Conservation (phyloP, 2,888 invertebrate genomes). For the Drosophila pseudotalamancana region DNA sequence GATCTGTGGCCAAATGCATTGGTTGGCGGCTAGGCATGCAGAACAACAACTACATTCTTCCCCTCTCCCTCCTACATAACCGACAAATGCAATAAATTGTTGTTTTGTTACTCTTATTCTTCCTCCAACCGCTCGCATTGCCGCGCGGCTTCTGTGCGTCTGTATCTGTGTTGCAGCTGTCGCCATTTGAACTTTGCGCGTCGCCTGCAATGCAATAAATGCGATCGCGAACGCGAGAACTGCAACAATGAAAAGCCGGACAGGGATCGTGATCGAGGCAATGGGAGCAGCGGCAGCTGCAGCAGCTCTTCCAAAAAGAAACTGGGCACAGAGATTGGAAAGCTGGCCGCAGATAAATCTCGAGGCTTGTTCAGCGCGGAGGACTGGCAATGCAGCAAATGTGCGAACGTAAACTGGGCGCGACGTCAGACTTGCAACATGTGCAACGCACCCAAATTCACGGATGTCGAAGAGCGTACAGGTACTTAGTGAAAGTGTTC, state of each 20-base stretch:
- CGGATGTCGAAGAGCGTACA: constrained; percentile 93
- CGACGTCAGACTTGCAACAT: constrained; percentile 96
- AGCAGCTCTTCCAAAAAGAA: constrained; percentile 86
- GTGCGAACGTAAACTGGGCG: constrained; percentile 99
- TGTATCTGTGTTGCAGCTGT: constrained; percentile 85
- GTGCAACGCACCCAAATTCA: constrained; percentile 99
- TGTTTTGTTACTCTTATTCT: constrained; percentile 54
- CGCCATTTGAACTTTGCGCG: constrained; percentile 98
- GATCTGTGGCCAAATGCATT: constrained; percentile 25
- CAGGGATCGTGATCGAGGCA: constrained; percentile 53
- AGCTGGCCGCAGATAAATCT: constrained; percentile 98
- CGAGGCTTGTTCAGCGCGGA: constrained; percentile 93
- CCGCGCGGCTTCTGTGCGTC: constrained; percentile 35
- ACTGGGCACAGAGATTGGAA: constrained; percentile 98
- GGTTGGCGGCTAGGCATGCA: constrained; percentile 28
- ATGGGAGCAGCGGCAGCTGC: constrained; percentile 68
- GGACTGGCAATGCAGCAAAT: constrained; percentile 99
- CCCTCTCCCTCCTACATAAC: constrained; percentile 3
- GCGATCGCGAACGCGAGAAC: constrained; percentile 84
- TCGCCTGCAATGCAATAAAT: constrained; percentile 95
- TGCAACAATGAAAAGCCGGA: constrained; percentile 62
- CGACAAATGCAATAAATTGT: constrained; percentile 53
- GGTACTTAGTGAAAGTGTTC: constrained; percentile 84
- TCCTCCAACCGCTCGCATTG: constrained; percentile 40
- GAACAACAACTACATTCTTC: constrained; percentile 13